A percentile compares a stretch with the other conserved stretches of the same genome.
Conservation (phyloP, 2,888 invertebrate species). For the Gisinianus flammeolus region DNA sequence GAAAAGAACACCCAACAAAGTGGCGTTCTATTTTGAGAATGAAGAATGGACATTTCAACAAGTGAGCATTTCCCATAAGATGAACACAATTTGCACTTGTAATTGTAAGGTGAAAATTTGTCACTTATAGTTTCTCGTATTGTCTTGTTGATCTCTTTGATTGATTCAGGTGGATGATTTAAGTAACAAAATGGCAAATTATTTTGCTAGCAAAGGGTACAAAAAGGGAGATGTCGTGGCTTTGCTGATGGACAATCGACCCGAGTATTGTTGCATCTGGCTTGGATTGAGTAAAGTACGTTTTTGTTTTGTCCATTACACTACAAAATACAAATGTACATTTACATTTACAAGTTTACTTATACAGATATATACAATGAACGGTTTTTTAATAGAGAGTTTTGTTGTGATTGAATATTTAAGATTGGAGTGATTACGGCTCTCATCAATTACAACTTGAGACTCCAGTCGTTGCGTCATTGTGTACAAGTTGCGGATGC, state of each 20-base stretch:
- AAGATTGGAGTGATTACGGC: slow-evolving; percentile 82
- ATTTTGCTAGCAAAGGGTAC: slow-evolving; percentile 78
- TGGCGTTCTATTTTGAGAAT: slow-evolving; percentile 81
- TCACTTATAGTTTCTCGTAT: not conserved
- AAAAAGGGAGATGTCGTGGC: slow-evolving; percentile 88
- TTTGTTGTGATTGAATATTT: not conserved
- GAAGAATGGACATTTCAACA: slow-evolving; percentile 84
- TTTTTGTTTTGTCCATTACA: too few relatives aligned
- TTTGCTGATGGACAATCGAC: slow-evolving; percentile 87
- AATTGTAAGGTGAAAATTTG: not conserved
- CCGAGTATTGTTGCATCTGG: slow-evolving; percentile 92
- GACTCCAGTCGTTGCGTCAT: slow-evolving; percentile 81
- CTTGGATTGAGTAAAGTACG: slow-evolving; percentile 74
- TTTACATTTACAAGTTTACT: not conserved
- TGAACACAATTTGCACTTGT: too few relatives aligned
- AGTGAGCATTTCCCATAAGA: too few relatives aligned
- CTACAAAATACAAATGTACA: not conserved
- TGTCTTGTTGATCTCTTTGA: slow-evolving; percentile 9
- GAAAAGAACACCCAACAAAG: slow-evolving; percentile 79
- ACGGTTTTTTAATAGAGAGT: not conserved
- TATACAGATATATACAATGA: not conserved
- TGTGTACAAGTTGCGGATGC: slow-evolving; percentile 84
- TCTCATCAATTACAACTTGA: slow-evolving; percentile 91
- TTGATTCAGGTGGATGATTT: slow-evolving; percentile 77
- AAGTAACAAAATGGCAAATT: slow-evolving; percentile 80